Evolutionary conservation across 1,140 invertebrate genomes (phyloP).

Genomic region (Macrostomum lignano): DNA sequence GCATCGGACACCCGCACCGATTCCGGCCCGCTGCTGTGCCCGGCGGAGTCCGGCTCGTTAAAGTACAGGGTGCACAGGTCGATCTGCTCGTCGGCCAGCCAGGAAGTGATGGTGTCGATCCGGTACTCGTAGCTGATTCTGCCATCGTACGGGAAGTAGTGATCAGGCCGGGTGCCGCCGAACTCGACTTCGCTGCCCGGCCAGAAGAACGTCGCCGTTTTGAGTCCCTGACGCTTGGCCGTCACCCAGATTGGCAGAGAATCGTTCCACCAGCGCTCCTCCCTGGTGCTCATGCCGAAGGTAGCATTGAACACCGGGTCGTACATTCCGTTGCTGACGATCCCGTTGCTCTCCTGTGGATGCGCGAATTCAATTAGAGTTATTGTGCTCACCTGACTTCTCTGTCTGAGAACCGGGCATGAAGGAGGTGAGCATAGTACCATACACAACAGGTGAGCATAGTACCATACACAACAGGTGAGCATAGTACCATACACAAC

Average conservation of each 20-base stretch:
- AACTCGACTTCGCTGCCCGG: conserved; percentile 14
- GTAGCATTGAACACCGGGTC: too few species aligned
- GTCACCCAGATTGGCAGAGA: conserved; percentile 21
- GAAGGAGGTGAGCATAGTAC: too few species aligned
- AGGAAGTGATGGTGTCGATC: conserved; percentile 35
- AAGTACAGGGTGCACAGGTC: conserved; percentile 39
- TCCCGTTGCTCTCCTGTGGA: too few species aligned
- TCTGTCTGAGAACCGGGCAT: too few species aligned
- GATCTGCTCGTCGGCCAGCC: conserved; percentile 11
- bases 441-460: too few species aligned
- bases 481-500: too few species aligned
- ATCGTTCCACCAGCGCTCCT: too few species aligned
- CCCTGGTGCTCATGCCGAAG: too few species aligned
- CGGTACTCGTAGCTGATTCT: conserved; percentile 8
- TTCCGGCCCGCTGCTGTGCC: conserved; percentile 21
- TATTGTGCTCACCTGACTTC: too few species aligned
- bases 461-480: too few species aligned
- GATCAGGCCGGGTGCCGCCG: background rate
- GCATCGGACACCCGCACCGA: conserved; percentile 13
- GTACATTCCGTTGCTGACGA: too few species aligned
- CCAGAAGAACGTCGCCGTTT: background rate
- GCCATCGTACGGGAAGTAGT: background rate
- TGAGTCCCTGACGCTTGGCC: conserved; percentile 10
- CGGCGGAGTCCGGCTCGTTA: conserved; percentile 39
- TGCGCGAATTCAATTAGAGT: too few species aligned